Evolutionary conservation across 2,888 invertebrate genomes (phyloP).

Genomic region (Lymantria dispar): DNA sequence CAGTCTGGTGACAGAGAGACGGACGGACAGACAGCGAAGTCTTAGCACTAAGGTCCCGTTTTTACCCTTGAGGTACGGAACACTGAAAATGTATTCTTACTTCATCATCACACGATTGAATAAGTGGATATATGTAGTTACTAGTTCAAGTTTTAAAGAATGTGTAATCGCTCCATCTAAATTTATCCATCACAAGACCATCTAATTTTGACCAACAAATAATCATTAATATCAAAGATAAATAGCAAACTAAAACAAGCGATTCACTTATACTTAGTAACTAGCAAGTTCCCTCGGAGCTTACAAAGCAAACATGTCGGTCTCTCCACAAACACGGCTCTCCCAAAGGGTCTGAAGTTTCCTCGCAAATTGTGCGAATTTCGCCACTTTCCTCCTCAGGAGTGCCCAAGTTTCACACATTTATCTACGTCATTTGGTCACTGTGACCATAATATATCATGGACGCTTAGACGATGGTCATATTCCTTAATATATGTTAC

Average conservation of each 20-base stretch:
- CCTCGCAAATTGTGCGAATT: slow-evolving; percentile 9
- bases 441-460: background rate
- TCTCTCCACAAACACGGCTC: slow-evolving; percentile 11
- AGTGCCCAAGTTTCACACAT: slow-evolving; percentile 16
- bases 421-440: slow-evolving; percentile 22
- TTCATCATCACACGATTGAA: no score
- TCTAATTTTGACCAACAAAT: background rate
- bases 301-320: slow-evolving; percentile 12
- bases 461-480: background rate
- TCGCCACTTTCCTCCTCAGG: slow-evolving; percentile 11
- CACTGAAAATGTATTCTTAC: no score
- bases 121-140: no score
- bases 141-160: no score
- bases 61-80: no score
- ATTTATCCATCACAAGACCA: no score
- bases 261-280: slow-evolving; percentile 10
- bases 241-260: slow-evolving; percentile 3
- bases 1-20: no score
- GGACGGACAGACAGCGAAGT: no score
- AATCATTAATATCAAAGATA: slow-evolving; percentile 3
- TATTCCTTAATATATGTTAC: background rate
- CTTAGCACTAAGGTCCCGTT: no score
- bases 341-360: slow-evolving; percentile 17
- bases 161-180: no score
- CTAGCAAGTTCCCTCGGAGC: slow-evolving; percentile 11